Evolutionary conservation across 2,888 invertebrate genomes (phyloP), one percentile per base, ranked within the genome.

Genomic region (Drosophila dives): DNA sequence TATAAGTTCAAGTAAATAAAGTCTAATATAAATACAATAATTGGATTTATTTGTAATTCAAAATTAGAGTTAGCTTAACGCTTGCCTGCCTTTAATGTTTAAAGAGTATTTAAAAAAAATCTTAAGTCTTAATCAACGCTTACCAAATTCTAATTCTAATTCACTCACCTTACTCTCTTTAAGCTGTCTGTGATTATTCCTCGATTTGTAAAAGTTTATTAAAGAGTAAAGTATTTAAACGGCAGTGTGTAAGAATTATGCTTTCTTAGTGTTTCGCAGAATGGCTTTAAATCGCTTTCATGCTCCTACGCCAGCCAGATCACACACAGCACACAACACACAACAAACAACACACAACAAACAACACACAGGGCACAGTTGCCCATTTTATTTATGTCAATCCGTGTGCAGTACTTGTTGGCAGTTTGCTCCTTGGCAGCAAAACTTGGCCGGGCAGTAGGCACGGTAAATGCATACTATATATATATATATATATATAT

Each of bases 301-400:
- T 74, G 81, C 70, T 86, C 58, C 76, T 80, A 81, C 38, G 23
- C 42, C 69, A 49, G 42, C 49, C 58, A 51, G 29, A n/a, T n/a
- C 65, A 11, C 29, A 54, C 29, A 26, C 50, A 61, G 26, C 62
- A 29, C 34, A 40, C 32, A 32, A 11, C 54, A 36, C 50, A 62
- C 59, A 62, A 29, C 62, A 29, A 32, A 40, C 50, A 32, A n/a
- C 62, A 29, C 34, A 40, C 32, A 32, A 11, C 54, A 36, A 48
- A 62, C 59, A 62, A 29, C 62, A 29, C 34, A 40, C 50, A 32
- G 32, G 36, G 26, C 53, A 62, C 59, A 62, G 61, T 67, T 77
- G 67, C 67, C 69, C 89, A 75, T 83, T 85, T 89, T 86, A 89
- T 85, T 85, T 85, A 85, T 85, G 87, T 81, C 85, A 88, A 88